A percentile compares a stretch with the other conserved stretches of the same genome.
These are phyloP conservation scores for Leistus spinibarbis DNA, from an alignment of 2,888 invertebrate species.

Conservation along the genomic window DNA sequence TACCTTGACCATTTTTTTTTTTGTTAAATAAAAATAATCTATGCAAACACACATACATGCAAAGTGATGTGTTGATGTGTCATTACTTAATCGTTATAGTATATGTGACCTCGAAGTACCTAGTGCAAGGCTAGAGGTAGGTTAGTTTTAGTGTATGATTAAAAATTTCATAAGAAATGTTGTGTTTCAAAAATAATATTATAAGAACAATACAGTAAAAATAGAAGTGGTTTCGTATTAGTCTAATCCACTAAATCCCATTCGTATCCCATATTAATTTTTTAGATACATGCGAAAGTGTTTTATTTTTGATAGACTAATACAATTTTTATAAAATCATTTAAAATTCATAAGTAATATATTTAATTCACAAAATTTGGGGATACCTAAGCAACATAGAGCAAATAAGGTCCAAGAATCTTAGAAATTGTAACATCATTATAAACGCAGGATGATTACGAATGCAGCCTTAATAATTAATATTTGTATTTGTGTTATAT, in stretches of 20 bases:
- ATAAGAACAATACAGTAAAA: too few relatives aligned
- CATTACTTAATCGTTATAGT: background rate
- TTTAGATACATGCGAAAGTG: background rate
- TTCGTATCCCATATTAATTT: too few relatives aligned
- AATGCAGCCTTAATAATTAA: too few relatives aligned
- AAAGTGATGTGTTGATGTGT: background rate
- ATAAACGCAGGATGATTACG: too few relatives aligned
- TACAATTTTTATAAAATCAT: background rate
- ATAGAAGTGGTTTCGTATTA: too few relatives aligned
- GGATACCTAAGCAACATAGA: too few relatives aligned
- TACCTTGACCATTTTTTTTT: constrained; percentile 51
- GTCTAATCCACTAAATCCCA: too few relatives aligned
- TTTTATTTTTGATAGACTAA: background rate
- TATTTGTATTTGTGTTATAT: background rate
- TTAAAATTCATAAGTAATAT: too few relatives aligned
- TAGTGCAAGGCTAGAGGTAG: background rate
- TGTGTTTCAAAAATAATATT: too few relatives aligned
- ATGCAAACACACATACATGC: background rate
- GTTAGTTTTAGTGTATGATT: background rate
- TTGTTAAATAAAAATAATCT: constrained; percentile 29
- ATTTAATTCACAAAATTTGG: too few relatives aligned
- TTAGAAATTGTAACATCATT: too few relatives aligned
- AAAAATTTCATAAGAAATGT: background rate
- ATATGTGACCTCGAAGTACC: background rate
- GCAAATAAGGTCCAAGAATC: too few relatives aligned